Base-by-base conservation (phyloP, 1,140 invertebrate species). In the Drosophila parvula region DNA sequence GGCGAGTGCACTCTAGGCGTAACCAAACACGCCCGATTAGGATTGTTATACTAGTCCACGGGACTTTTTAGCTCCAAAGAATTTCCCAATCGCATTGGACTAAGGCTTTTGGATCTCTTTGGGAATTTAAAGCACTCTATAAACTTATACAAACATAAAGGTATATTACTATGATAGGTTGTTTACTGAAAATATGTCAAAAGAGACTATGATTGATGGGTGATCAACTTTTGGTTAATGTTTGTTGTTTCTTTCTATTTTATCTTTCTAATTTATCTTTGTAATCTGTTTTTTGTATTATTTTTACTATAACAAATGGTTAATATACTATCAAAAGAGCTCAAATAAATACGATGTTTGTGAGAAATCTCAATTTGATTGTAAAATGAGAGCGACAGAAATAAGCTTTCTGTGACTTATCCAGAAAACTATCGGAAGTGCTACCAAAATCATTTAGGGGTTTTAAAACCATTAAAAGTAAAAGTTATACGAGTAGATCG, bases 121-220 rank as follows among this genome's bases (percentile, higher is more conserved):
- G 22, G 22, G 3, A 22, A 22, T 22, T 18, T 5, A 50, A 32
- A 7, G 3, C 28, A 11, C 10, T 11, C 34, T 8, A 4, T 5
- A 34, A 44, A 51, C 10, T 47, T 14, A 51, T 36, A 36, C 38
- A 30, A 44, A 27, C 55, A 36, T 45, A 43, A n/a, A 30, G 32
- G 48, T 32, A 32, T 50, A 50, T 50, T 22, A 40, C 11, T 38
- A 5, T 45, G 50, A 56, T 69, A 57, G 28, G 43, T 41, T 69
- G 47, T 11, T 71, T 58, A 28, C 27, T 48, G 18, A 36, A 65
- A 65, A 32, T 32, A 18, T 47, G 64, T 16, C 61, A 64, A 67
- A 22, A 64, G 32, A 32, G 6, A 1, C 36, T 41, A 43, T 60
- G 61, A 63, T 63, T 34, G 61, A 60, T 63, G 27, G 40, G 27